Conservation (phyloP, 2,797 vertebrate species). For the Chloroceryle inda region DNA sequence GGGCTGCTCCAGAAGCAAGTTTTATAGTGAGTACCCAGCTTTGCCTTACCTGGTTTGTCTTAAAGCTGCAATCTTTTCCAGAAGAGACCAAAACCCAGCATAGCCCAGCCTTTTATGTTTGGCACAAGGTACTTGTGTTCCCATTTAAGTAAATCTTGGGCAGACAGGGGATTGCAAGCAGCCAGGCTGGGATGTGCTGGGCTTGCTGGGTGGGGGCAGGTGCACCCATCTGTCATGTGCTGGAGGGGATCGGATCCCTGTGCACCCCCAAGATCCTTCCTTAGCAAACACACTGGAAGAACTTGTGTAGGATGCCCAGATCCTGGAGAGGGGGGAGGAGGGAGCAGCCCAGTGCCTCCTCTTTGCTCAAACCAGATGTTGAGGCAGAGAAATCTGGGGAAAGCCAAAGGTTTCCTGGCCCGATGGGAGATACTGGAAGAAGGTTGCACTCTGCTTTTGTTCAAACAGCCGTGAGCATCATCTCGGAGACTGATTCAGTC, state of each 20-base stretch:
- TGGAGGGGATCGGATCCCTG: fast-evolving
- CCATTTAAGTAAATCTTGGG: background rate
- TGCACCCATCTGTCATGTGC: fast-evolving
- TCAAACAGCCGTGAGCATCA: background rate
- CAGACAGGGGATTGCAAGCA: background rate
- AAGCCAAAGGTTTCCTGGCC: background rate
- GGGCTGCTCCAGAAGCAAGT: background rate
- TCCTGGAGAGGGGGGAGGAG: background rate
- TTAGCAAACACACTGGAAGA: fast-evolving
- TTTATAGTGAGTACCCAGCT: background rate
- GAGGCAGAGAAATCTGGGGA: background rate
- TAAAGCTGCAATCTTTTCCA: background rate
- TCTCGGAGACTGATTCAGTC: fast-evolving
- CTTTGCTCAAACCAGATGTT: background rate
- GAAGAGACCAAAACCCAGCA: background rate
- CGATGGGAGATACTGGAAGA: background rate
- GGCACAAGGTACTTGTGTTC: background rate
- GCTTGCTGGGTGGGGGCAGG: background rate
- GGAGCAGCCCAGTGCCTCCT: background rate
- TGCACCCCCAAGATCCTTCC: fast-evolving
- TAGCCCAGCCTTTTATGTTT: too few species aligned
- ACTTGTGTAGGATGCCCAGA: background rate
- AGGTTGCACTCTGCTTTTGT: background rate
- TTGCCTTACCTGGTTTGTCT: background rate
- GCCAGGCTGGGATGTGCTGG: background rate